phyloP scores from a whole-genome alignment of 2,113 vertebrate species.

The Etia nguti region DNA sequence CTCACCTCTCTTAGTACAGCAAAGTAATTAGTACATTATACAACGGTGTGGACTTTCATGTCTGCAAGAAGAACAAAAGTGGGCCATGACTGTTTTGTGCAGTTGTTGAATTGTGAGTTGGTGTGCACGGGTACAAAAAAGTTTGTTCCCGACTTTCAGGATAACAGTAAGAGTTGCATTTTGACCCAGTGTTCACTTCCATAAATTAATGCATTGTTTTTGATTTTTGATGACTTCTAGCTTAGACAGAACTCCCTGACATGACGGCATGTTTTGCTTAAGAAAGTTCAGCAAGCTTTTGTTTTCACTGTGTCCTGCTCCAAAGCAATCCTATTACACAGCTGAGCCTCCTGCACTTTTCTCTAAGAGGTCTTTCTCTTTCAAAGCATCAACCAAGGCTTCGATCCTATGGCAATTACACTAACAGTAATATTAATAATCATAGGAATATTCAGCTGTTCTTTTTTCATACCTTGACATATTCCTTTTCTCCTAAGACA shows the following conservation, averaged over 20 bases:
- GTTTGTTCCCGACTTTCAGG: neutral
- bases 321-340: neutral
- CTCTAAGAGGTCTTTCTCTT: neutral
- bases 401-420: neutral
- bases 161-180: neutral
- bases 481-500: neutral
- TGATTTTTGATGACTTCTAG: neutral
- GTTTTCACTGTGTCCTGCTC: neutral
- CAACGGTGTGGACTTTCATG: neutral
- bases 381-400: neutral
- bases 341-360: neutral
- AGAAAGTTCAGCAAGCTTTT: neutral
- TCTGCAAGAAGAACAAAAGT: neutral
- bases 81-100: neutral
- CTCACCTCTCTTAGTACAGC: conserved; percentile 46
- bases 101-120: neutral
- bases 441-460: neutral
- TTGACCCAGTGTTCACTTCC: neutral
- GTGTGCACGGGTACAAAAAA: neutral
- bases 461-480: neutral
- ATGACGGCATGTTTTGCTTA: neutral
- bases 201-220: neutral
- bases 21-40: conserved; percentile 10
- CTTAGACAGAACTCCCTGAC: neutral
- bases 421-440: neutral